A percentile compares a stretch with the other conserved stretches of the same genome.
Conservation (phyloP, 1,140 invertebrate species). For the Bombus breviceps region DNA sequence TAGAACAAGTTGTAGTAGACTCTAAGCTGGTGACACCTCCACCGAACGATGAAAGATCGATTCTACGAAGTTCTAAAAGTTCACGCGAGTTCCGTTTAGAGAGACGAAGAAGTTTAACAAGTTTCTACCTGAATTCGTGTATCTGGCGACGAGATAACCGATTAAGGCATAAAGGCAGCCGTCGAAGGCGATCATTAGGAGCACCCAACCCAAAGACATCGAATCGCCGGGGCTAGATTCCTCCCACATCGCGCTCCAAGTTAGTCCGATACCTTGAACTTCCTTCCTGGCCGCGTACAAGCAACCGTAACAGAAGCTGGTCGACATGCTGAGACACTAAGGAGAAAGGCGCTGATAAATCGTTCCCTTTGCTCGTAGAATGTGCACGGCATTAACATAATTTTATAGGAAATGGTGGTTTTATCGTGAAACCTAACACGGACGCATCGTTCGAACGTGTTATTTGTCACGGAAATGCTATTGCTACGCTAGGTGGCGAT, state of each 20-base stretch:
- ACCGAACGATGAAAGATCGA: constrained; percentile 47
- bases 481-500: background rate
- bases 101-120: background rate
- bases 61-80: constrained; percentile 9
- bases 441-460: constrained; percentile 6
- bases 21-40: constrained; percentile 46
- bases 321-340: constrained; percentile 85
- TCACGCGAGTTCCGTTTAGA: background rate
- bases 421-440: background rate
- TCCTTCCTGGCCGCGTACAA: constrained; percentile 85
- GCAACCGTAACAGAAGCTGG: constrained; percentile 86
- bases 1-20: constrained; percentile 16
- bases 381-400: background rate
- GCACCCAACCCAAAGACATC: constrained; percentile 81
- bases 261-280: constrained; percentile 83
- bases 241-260: constrained; percentile 82
- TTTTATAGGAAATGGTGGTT: background rate
- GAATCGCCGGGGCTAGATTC: constrained; percentile 79
- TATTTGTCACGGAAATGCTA: constrained; percentile 17
- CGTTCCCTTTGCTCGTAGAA: background rate
- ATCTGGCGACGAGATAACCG: constrained; percentile 74
- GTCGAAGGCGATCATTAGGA: constrained; percentile 75
- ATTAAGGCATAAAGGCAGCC: constrained; percentile 77
- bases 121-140: constrained; percentile 76
- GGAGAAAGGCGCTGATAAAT: constrained; percentile 32